Conservation (phyloP, 1,140 invertebrate species). For the Palaemon carinicauda region DNA sequence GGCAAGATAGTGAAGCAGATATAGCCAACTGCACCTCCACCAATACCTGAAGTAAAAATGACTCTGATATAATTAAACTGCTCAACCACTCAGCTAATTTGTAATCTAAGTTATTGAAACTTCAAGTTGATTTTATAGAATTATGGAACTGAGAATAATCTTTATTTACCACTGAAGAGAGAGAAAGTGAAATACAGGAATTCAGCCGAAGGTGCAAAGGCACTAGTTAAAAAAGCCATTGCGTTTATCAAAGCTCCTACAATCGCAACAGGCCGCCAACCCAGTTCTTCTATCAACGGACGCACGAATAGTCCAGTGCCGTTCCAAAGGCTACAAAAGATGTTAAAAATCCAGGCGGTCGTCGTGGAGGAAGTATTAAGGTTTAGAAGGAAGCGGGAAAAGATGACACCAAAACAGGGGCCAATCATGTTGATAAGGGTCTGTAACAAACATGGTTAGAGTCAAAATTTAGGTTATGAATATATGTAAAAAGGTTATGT, state of each 20-base stretch:
- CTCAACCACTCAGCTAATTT: too few relatives aligned
- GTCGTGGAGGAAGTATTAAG: not conserved
- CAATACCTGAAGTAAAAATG: not conserved
- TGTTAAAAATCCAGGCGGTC: constrained; percentile 20
- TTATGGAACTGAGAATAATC: not conserved
- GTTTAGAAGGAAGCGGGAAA: not conserved
- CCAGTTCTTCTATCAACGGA: not conserved
- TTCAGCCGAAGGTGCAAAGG: not conserved
- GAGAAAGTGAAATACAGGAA: constrained; percentile 10
- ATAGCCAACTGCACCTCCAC: not conserved
- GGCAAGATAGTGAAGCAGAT: not conserved
- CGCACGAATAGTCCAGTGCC: not conserved
- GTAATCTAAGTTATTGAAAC: too few relatives aligned
- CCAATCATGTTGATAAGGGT: not conserved
- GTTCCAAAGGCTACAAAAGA: not conserved
- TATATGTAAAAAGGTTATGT: too few relatives aligned
- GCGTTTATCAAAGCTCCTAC: not conserved
- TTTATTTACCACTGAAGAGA: not conserved
- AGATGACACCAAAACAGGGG: constrained; percentile 2
- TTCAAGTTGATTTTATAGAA: too few relatives aligned
- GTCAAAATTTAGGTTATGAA: too few relatives aligned
- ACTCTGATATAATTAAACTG: too few relatives aligned
- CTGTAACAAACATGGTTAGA: not conserved
- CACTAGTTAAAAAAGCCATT: not conserved
- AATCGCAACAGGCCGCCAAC: not conserved